Evolutionary conservation across 1,140 invertebrate species (phyloP).

Genomic region (Belonocnema kinseyi): DNA sequence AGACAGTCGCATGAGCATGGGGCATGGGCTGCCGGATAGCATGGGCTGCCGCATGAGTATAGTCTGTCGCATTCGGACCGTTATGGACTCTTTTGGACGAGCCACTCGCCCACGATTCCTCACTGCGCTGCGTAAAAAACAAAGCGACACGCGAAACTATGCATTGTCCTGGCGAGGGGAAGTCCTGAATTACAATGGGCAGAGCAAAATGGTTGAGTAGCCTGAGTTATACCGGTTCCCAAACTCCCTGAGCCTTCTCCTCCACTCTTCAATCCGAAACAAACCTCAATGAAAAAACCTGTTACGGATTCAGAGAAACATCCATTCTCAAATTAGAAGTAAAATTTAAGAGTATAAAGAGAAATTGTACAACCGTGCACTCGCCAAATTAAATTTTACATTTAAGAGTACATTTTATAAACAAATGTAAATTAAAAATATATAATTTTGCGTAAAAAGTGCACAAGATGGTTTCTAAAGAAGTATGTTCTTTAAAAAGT

Average conservation of each 20-base stretch:
- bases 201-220: slow-evolving; percentile 42
- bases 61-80: slow-evolving; percentile 41
- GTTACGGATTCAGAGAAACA: slow-evolving; percentile 45
- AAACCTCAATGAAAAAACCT: slow-evolving; percentile 35
- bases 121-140: slow-evolving; percentile 40
- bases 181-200: slow-evolving; percentile 59
- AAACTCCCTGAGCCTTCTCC: slow-evolving; percentile 44
- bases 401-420: too few species aligned
- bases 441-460: too few species aligned
- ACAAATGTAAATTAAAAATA: too few species aligned
- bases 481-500: too few species aligned
- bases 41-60: too few species aligned
- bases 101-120: slow-evolving; percentile 54
- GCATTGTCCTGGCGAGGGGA: slow-evolving; percentile 55
- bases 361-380: too few species aligned
- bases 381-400: too few species aligned
- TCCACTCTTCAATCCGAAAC: slow-evolving; percentile 5
- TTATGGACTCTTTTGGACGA: slow-evolving; percentile 52
- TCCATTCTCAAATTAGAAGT: background rate
- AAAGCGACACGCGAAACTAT: slow-evolving; percentile 55
- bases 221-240: slow-evolving; percentile 55
- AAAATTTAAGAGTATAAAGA: too few species aligned
- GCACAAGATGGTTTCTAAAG: too few species aligned
- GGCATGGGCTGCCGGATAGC: too few species aligned
- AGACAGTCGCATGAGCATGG: too few species aligned